These are phyloP conservation scores for Resseliella maxima DNA, from an alignment of 2,888 invertebrate species.

Conservation along the genomic window DNA sequence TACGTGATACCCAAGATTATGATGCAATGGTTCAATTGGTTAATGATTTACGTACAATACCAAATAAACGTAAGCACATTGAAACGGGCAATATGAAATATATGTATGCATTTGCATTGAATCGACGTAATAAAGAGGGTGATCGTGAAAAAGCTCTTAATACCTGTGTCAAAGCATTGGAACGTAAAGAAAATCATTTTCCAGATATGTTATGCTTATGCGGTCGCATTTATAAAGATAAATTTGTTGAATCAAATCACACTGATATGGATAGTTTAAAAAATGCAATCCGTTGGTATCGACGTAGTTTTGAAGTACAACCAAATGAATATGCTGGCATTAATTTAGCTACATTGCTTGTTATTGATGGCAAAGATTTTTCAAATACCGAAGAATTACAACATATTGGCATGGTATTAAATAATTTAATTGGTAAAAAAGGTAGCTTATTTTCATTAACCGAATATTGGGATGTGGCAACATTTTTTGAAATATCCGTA, in stretches of 20 bases:
- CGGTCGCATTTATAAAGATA: constrained; percentile 96
- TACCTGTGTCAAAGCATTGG: constrained; percentile 90
- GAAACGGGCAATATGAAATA: constrained; percentile 92
- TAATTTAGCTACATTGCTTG: constrained; percentile 95
- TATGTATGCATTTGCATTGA: constrained; percentile 96
- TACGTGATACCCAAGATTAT: constrained; percentile 93
- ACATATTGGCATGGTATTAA: constrained; percentile 92
- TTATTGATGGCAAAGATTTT: constrained; percentile 96
- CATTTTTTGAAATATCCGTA: constrained; percentile 98
- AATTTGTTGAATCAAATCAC: constrained; percentile 96
- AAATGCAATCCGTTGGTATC: constrained; percentile 96
- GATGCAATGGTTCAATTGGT: constrained; percentile 97
- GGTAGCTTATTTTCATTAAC: constrained; percentile 91
- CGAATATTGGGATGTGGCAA: constrained; percentile 99
- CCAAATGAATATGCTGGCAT: constrained; percentile 99
- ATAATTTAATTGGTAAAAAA: constrained; percentile 97
- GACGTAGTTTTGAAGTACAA: constrained; percentile 97
- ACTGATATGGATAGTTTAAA: constrained; percentile 87
- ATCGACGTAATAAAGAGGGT: constrained; percentile 92
- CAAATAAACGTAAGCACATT: constrained; percentile 87
- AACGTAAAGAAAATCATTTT: constrained; percentile 93
- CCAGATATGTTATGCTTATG: constrained; percentile 98
- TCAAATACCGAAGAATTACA: constrained; percentile 90
- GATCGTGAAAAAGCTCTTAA: constrained; percentile 93
- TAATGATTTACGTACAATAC: constrained; percentile 90